Evolutionary conservation across 2,113 vertebrate species (phyloP), one percentile per base, ranked within the genome.

Genomic region (Odontesthes bonariensis): DNA sequence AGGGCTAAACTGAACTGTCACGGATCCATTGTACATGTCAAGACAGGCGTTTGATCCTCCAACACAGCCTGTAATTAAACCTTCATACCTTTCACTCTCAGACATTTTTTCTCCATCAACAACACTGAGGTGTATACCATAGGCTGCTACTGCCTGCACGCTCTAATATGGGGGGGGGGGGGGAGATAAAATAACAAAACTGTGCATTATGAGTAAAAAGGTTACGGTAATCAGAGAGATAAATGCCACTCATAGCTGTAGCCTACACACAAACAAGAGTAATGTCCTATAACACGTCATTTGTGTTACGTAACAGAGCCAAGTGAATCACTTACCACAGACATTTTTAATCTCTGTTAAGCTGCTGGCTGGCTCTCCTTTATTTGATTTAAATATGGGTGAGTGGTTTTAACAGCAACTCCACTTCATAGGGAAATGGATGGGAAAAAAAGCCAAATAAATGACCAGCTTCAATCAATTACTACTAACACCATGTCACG

Each of bases 271-370:
- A 81, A 84, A 92, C 75, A 82, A 67, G 58, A 83, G 81, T 52
- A 66, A 81, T 78, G 86, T 76, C 75, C 71, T 66, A 56, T 74
- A 79, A 85, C 69, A 68, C 71, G 77, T 82, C 85, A 88, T 87
- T 73, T 40, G 51, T 72, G 85, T 93, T 92, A 84, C 85, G n/a
- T 91, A 92, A 93, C 75, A 22, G 81, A 85, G 85, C 88, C 76
- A 85, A 86, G 88, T 87, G 82, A 93, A 90, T 92, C 89, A 91
- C 85, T 91, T 86, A 78, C 81, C 84, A 81, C 84, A 91, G 80
- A 90, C 87, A 80, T 75, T 75, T 65, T 84, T 92, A 91, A 94
- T 93, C 91, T 85, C 73, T 73, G 72, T 80, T 92, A 90, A 93
- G 92, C 87, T 62, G 35, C 72, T 70, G 77, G 61, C 73, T 82